These are phyloP conservation scores for Syngnathus rostellatus DNA, from an alignment of 2,797 vertebrate species.

Conservation along the genomic window DNA sequence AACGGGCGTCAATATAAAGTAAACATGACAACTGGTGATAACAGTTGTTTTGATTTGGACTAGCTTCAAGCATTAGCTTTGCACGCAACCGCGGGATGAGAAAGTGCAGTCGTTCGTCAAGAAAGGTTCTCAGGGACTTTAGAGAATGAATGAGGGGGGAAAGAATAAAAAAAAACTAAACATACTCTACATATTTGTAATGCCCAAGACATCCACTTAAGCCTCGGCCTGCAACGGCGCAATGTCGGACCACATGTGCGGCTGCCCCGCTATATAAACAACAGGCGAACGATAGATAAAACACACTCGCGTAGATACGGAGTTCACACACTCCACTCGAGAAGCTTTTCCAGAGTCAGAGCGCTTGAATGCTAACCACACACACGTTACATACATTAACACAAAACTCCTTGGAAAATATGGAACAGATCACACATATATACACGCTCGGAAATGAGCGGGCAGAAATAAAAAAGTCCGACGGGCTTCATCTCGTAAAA, in stretches of 20 bases:
- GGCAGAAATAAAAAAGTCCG: conserved; percentile 16
- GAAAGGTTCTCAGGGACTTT: conserved; percentile 3
- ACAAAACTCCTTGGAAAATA: conserved; percentile 22
- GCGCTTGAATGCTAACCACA: conserved; percentile 24
- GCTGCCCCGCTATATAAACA: conserved; percentile 49
- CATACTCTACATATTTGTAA: conserved; percentile 58
- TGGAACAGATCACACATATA: conserved; percentile 24
- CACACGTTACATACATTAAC: conserved; percentile 14
- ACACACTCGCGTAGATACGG: conserved; percentile 5
- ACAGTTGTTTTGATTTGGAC: neutral
- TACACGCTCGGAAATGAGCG: conserved; percentile 27
- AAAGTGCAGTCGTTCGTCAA: conserved; percentile 20
- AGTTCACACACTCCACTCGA: conserved; percentile 13
- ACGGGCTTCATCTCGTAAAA: conserved; percentile 16
- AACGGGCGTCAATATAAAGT: neutral
- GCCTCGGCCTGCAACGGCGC: conserved; percentile 35
- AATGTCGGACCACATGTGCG: conserved; percentile 40
- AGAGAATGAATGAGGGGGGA: conserved; percentile 26
- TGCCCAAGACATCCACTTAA: conserved; percentile 50
- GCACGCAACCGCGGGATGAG: conserved; percentile 12
- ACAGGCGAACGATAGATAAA: conserved; percentile 32
- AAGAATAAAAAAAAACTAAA: conserved; percentile 39
- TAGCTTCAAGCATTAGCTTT: neutral
- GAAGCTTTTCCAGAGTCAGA: conserved; percentile 19
- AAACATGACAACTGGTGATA: neutral